Evolutionary conservation across 1,140 invertebrate species (phyloP).

Genomic region (Teleogryllus occipitalis): DNA sequence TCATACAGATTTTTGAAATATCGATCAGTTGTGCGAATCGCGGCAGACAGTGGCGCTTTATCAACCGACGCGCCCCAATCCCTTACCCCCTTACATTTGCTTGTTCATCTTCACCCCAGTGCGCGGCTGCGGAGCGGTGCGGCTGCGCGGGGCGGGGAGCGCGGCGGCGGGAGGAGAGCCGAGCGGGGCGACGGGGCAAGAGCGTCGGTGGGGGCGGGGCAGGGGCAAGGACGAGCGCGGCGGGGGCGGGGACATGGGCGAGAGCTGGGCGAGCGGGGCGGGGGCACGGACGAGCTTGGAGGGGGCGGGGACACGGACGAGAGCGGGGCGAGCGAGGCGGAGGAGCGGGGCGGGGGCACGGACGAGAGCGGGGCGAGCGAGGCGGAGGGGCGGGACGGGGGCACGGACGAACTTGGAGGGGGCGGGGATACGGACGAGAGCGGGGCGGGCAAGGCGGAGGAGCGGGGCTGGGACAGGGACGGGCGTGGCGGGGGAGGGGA

Average conservation of each 20-base stretch:
- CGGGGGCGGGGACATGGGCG: too few relatives aligned
- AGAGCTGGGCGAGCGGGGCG: neutral
- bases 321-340: neutral
- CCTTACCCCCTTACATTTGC: neutral
- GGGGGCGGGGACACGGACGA: too few relatives aligned
- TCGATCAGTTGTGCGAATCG: neutral
- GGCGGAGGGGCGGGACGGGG: too few relatives aligned
- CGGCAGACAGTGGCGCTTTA: neutral
- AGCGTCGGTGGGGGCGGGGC: neutral
- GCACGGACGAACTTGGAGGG: neutral
- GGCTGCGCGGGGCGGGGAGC: neutral
- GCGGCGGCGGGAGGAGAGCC: too few relatives aligned
- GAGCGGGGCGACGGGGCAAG: neutral
- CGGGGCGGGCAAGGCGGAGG: neutral
- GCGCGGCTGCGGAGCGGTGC: neutral
- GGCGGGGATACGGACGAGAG: too few relatives aligned
- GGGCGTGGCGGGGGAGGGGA: too few relatives aligned
- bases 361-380: too few relatives aligned
- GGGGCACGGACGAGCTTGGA: neutral
- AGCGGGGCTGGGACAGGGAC: too few relatives aligned
- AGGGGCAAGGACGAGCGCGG: neutral
- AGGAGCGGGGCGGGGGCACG: neutral
- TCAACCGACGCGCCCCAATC: neutral
- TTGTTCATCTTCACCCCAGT: neutral
- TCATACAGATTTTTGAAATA: slow-evolving; percentile 6